Base-by-base conservation (phyloP, 2,113 vertebrate genomes). In the Callipepla californica region DNA sequence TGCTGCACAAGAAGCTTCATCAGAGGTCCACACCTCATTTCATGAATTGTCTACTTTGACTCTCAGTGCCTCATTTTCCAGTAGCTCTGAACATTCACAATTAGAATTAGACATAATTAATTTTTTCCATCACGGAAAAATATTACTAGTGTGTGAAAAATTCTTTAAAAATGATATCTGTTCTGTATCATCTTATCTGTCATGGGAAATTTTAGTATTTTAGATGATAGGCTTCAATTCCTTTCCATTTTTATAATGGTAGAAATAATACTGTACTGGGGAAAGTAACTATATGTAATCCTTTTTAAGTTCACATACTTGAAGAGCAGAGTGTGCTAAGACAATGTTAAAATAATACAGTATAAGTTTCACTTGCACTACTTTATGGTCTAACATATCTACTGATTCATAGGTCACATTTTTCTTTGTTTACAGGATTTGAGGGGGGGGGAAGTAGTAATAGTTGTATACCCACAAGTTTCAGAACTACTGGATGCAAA, bases 391-490 rank as follows among this genome's bases (percentile, higher is more conserved):
- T 72, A 57, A 16, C 3, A 14, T 50, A 67, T 67, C 11, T 67
- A 14, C 32, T 88, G 13, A 61, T 57, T 67, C 80, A 67, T 38
- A 40, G 45, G 34, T 18, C 51, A 50, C 14, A 32, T 19, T 61
- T 59, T 59, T 57, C 51, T 26, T 55, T 68, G 21, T 81, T 55
- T 53, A 15, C 6, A 30, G 3, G 42, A 51, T 80, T 89, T 87
- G 6, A 5, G 0, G 6, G 5, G 0, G 6, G 48, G 14, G 58
- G 53, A 14, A 3, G 5, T 44, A 53, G 16, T 53, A 26, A 9
- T 23, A 75, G 6, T 1, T 1, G 1, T 45, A 84, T 74, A 5
- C 9, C 7, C 72, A 10, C 17, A 47, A 44, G 4, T 36, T 85
- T 80, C 8, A 36, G 21, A 86, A n/a, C 28, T 57, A 2, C 11